phyloP scores from a whole-genome alignment of 2,113 vertebrate species.

The Lates calcarifer region DNA sequence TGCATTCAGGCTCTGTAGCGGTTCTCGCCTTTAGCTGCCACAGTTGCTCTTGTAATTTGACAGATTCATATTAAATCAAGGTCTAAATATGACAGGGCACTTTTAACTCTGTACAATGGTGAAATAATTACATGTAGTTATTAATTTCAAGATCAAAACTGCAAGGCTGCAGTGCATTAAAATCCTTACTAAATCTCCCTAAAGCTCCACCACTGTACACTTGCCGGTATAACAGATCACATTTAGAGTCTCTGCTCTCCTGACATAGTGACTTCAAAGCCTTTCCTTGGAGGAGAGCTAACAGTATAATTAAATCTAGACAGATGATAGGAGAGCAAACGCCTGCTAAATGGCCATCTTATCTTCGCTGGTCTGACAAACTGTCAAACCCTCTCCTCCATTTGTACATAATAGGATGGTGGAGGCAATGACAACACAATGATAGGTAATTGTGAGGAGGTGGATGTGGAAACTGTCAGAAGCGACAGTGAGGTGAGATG shows the following conservation, averaged over 20 bases:
- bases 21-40: slow-evolving; percentile 13
- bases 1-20: slow-evolving; percentile 39
- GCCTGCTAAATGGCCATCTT: slow-evolving; percentile 76
- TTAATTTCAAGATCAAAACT: slow-evolving; percentile 50
- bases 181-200: slow-evolving; percentile 31
- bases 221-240: slow-evolving; percentile 43
- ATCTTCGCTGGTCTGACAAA: slow-evolving; percentile 70
- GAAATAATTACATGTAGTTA: slow-evolving; percentile 21
- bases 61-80: slow-evolving; percentile 13
- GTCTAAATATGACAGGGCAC: slow-evolving; percentile 9
- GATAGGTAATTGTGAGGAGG: slow-evolving; percentile 69
- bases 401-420: slow-evolving; percentile 71
- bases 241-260: slow-evolving; percentile 49
- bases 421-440: slow-evolving; percentile 73
- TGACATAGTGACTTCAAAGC: slow-evolving; percentile 67
- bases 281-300: slow-evolving; percentile 59
- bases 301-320: slow-evolving; percentile 78
- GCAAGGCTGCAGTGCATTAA: slow-evolving; percentile 6
- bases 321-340: slow-evolving; percentile 69
- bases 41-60: slow-evolving; percentile 16
- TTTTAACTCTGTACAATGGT: slow-evolving; percentile 28
- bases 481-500: slow-evolving; percentile 37
- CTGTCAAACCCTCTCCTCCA: slow-evolving; percentile 66
- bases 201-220: slow-evolving; percentile 24
- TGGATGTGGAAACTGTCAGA: slow-evolving; percentile 55